Evolutionary conservation across 2,113 vertebrate species (phyloP).

Genomic region (Trogon melanurus): DNA sequence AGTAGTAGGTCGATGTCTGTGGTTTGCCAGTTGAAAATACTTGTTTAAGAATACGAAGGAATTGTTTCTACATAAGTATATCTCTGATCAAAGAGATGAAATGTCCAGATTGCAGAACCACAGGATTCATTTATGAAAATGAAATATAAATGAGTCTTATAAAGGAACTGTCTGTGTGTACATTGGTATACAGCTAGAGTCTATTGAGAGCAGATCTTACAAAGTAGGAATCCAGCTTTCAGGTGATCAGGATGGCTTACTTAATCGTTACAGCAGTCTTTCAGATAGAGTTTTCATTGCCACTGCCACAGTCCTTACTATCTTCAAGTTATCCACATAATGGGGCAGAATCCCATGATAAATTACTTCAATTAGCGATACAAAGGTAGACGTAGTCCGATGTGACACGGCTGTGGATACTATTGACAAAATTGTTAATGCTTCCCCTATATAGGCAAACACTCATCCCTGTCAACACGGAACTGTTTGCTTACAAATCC

Average conservation of each 20-base stretch:
- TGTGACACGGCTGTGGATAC: constrained; percentile 34
- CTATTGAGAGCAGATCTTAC: background rate
- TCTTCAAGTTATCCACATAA: constrained; percentile 11
- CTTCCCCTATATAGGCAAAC: constrained; percentile 49
- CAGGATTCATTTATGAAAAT: background rate
- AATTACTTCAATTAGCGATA: constrained; percentile 62
- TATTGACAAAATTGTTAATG: constrained; percentile 55
- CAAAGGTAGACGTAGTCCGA: background rate
- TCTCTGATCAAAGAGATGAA: background rate
- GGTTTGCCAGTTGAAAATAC: background rate
- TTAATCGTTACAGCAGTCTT: background rate
- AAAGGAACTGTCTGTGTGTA: background rate
- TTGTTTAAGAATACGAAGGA: background rate
- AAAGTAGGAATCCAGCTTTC: background rate
- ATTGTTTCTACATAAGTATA: background rate
- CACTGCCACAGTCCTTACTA: background rate
- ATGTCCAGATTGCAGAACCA: background rate
- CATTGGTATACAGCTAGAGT: background rate
- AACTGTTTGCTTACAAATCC: constrained; percentile 59
- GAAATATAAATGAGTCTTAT: background rate
- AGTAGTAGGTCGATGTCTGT: background rate
- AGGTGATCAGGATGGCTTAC: background rate
- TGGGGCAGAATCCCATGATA: constrained; percentile 16
- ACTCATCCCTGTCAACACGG: background rate
- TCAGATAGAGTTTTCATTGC: background rate